Conservation (phyloP, 1,140 invertebrate genomes). For the Stegodyphus mimosarum region DNA sequence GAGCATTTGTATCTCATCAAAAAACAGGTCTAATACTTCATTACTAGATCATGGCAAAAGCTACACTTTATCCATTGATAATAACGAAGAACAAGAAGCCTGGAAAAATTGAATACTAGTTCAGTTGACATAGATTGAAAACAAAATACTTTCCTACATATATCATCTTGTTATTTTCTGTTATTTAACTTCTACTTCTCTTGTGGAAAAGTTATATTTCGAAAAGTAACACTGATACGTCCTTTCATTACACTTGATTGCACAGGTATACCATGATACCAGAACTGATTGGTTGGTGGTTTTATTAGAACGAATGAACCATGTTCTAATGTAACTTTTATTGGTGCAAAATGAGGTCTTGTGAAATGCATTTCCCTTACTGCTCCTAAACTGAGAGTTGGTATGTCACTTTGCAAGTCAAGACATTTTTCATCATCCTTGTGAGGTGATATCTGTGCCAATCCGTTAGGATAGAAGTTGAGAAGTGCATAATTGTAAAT, state of each 20-base stretch:
- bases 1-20: no score
- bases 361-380: neutral
- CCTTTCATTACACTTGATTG: neutral
- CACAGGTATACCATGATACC: neutral
- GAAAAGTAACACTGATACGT: neutral
- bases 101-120: no score
- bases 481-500: neutral
- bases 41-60: no score
- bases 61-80: no score
- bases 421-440: neutral
- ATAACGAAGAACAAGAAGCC: no score
- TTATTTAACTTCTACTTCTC: no score
- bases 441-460: neutral
- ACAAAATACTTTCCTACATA: no score
- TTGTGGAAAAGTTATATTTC: neutral
- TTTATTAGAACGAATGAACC: neutral
- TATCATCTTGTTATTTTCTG: no score
- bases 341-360: neutral
- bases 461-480: neutral
- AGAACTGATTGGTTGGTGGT: neutral
- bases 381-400: neutral
- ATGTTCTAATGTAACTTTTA: neutral
- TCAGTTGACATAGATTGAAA: no score
- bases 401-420: neutral
- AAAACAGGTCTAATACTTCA: no score